Conservation (phyloP, 2,113 vertebrate species). For the Plotosus lineatus region DNA sequence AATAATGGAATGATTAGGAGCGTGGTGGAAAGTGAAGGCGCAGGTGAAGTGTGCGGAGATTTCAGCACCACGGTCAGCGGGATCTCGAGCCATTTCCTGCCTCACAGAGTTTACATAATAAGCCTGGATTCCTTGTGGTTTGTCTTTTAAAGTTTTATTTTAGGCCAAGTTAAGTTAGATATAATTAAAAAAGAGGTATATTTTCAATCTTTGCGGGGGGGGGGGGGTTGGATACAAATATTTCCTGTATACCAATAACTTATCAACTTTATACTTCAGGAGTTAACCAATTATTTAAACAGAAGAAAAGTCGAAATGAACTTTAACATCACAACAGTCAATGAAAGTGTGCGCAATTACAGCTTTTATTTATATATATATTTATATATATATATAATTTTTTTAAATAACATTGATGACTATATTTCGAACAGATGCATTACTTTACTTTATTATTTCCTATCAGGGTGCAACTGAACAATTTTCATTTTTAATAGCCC, state of each 20-base stretch:
- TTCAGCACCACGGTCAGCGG: constrained; percentile 64
- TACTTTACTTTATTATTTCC: not conserved
- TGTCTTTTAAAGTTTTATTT: no score
- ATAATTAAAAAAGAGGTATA: not conserved
- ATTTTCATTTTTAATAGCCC: no score
- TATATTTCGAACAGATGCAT: not conserved
- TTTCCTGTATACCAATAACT: not conserved
- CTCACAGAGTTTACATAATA: not conserved
- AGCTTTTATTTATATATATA: not conserved
- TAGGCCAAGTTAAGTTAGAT: not conserved
- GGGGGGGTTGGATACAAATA: not conserved
- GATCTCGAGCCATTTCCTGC: not conserved
- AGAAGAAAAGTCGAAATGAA: not conserved
- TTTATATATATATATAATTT: no score
- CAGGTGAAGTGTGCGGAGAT: constrained; percentile 32
- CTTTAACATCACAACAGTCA: not conserved
- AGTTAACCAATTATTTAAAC: not conserved
- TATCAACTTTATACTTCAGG: not conserved
- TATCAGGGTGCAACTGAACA: not conserved
- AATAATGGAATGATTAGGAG: not conserved
- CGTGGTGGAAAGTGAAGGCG: not conserved
- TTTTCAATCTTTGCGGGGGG: not conserved
- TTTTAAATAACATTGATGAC: not conserved
- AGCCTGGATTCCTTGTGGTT: no score
- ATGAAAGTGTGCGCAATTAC: not conserved